Evolutionary conservation across 1,140 invertebrate species (phyloP), one percentile per base, ranked within the genome.

Genomic region (Helicoverpa zea): DNA sequence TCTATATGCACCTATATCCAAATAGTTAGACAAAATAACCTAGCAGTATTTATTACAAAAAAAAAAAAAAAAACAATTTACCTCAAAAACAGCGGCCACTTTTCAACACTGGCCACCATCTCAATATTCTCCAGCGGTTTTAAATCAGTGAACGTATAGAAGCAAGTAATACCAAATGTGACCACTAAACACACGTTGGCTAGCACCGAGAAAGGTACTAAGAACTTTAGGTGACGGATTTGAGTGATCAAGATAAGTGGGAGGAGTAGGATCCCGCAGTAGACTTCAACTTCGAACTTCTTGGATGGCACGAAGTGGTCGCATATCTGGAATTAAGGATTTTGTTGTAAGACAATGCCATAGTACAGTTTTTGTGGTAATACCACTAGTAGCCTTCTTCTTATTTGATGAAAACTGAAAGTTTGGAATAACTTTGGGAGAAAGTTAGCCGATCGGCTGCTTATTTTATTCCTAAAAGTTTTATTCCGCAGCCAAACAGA

Each of bases 151-250:
- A 98, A 97, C 77, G 97, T 96, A 88, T 97, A 98, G 85, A 97
- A 98, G 18, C 97, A 94, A 0, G 97, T 97, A 14, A 97, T 96
- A 1, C 83, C 93, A 58, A 98, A 96, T 1, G 97, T 96, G 1
- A 96, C 84, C 2, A 97, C 91, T 84, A 98, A 96, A 52, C 96
- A 97, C 1, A 96, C 63, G 73, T 98, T 98, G 12, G 97, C 97
- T 16, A 97, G 81, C 1, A 96, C 91, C 0, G 97, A 98, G 89
- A 98, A 97, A 1, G 97, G 97, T 10, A 98, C 97, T 72, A 98
- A 89, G 84, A 96, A 97, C 86, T 97, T 97, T 0, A 98, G 93
- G 81, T 97, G 96, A 52, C 97, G 90, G 47, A 98, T 96, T 85
- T 97, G 96, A 3, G 96, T 96, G n/a, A 97, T 92, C 0, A 97